Evolutionary conservation across 1,140 invertebrate species (phyloP).

Genomic region (Battus philenor): DNA sequence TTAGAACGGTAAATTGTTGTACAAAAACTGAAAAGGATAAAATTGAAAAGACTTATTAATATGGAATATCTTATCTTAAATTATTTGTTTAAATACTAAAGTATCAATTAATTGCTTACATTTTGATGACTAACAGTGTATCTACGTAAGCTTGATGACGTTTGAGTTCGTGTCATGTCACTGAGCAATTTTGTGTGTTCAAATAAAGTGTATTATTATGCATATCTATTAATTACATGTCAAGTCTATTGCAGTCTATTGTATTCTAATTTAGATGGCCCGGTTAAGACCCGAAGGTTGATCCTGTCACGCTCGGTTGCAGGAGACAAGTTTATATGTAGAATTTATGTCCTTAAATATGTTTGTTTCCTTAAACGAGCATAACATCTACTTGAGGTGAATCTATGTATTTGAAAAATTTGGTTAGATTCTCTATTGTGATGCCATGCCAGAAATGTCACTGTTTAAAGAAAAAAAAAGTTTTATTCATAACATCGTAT

Average conservation of each 20-base stretch:
- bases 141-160: too few species aligned
- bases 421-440: background rate
- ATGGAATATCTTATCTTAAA: too few species aligned
- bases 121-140: too few species aligned
- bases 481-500: too few species aligned
- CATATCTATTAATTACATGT: slow-evolving; percentile 55
- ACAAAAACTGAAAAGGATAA: too few species aligned
- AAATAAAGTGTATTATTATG: slow-evolving; percentile 20
- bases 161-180: slow-evolving; percentile 8
- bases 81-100: too few species aligned
- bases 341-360: slow-evolving; percentile 13
- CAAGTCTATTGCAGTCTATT: slow-evolving; percentile 46
- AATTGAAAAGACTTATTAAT: too few species aligned
- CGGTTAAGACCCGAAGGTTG: slow-evolving; percentile 54
- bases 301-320: slow-evolving; percentile 48
- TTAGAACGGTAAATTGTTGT: too few species aligned
- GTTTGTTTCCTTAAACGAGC: slow-evolving; percentile 14
- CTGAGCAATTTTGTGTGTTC: slow-evolving; percentile 13
- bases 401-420: slow-evolving; percentile 13
- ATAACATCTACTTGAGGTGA: slow-evolving; percentile 12
- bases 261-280: slow-evolving; percentile 65
- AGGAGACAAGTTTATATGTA: slow-evolving; percentile 23
- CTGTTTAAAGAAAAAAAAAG: too few species aligned
- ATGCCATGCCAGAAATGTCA: background rate
- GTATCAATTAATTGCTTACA: too few species aligned